Conservation (phyloP, 2,888 invertebrate species). For the Ernsta delagoae region DNA sequence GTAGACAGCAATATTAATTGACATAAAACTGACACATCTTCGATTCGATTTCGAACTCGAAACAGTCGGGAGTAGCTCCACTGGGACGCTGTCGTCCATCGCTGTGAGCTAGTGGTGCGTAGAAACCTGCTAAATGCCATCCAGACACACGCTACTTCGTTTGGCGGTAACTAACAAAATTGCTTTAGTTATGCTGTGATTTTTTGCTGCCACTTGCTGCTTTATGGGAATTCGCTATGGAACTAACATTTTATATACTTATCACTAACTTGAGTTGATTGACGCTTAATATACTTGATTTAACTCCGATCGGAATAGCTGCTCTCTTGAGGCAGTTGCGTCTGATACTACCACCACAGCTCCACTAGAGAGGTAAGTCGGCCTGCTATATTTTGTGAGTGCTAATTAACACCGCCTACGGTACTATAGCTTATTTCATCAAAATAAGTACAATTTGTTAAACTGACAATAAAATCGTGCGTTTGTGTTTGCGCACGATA, state of each 20-base stretch:
- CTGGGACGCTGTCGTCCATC: background rate
- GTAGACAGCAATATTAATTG: constrained; percentile 7
- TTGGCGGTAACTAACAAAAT: constrained; percentile 2
- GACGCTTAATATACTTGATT: constrained; percentile 25
- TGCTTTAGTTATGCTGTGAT: background rate
- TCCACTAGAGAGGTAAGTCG: constrained; percentile 24
- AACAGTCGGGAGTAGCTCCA: no score
- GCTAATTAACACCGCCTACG: background rate
- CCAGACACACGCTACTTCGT: background rate
- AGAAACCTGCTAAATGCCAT: constrained; percentile 10
- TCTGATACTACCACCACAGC: constrained; percentile 12
- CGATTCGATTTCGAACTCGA: no score
- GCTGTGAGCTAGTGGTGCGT: constrained; percentile 1
- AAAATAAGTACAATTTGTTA: no score
- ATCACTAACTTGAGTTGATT: constrained; percentile 7
- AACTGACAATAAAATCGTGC: no score
- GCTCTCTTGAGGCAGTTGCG: constrained; percentile 22
- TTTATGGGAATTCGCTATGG: background rate
- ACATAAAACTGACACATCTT: no score
- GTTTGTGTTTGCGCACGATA: no score
- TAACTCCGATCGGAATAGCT: constrained; percentile 18
- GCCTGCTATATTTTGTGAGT: background rate
- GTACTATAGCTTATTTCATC: no score
- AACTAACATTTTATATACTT: background rate
- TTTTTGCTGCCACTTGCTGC: constrained; percentile 1